Percentiles rank a stretch among this genome's conserved stretches.
phyloP scores from a whole-genome alignment of 1,140 invertebrate species.

The Cotesia glomerata region DNA sequence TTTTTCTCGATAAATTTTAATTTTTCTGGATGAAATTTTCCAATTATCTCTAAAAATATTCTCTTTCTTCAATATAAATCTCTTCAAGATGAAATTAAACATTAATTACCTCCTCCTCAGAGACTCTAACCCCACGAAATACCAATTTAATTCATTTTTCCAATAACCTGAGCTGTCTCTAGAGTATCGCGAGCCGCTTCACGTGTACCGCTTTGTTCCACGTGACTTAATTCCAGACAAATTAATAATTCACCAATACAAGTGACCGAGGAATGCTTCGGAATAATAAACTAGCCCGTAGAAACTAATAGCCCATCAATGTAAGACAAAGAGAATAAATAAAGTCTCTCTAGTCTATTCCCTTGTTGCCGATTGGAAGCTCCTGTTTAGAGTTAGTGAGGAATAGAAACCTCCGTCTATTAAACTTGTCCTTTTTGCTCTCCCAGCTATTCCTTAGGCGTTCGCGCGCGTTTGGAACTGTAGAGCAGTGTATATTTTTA shows the following conservation, averaged over 20 bases:
- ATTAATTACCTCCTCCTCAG: not conserved
- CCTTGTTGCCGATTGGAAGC: too few species aligned
- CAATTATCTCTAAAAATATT: not conserved
- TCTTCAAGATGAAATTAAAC: constrained; percentile 15
- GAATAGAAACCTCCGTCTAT: too few species aligned
- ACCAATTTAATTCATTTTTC: constrained; percentile 19
- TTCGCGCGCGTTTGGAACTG: constrained; percentile 24
- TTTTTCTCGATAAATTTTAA: too few species aligned
- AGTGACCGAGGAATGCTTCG: not conserved
- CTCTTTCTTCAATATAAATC: not conserved
- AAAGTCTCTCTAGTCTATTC: too few species aligned
- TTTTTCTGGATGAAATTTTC: too few species aligned
- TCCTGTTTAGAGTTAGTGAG: too few species aligned
- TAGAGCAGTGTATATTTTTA: not conserved
- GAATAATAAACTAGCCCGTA: not conserved
- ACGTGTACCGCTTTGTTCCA: constrained; percentile 1
- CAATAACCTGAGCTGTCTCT: constrained; percentile 18
- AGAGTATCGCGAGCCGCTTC: constrained; percentile 1
- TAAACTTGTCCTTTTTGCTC: too few species aligned
- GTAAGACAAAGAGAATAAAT: too few species aligned
- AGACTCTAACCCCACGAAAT: not conserved
- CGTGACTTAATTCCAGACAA: not conserved
- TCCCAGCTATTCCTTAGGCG: constrained; percentile 21
- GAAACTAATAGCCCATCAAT: too few species aligned
- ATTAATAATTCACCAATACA: too few species aligned